phyloP scores from a whole-genome alignment of 2,113 vertebrate genomes.

The Phodopus roborovskii region DNA sequence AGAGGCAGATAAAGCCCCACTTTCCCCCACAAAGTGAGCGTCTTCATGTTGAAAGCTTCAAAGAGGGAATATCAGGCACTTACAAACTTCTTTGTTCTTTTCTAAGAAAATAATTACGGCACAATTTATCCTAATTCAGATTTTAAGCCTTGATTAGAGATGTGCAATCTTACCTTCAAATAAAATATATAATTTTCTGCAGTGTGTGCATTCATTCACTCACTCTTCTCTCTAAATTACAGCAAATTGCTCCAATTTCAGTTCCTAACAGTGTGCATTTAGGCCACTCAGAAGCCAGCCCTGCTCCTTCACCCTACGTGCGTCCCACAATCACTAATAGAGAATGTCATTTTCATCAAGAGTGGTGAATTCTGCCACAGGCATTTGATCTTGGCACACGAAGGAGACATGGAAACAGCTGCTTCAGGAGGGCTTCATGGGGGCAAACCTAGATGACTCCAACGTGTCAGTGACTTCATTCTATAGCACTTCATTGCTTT shows the following conservation, averaged over 20 bases:
- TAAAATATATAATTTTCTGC: conserved; percentile 84
- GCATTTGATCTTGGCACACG: background rate
- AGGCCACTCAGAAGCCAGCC: conserved; percentile 80
- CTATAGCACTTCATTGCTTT: background rate
- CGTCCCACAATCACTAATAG: conserved; percentile 43
- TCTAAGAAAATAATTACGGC: conserved; percentile 82
- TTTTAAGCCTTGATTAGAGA: conserved; percentile 85
- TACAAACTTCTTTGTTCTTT: conserved; percentile 80
- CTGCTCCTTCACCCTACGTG: conserved; percentile 67
- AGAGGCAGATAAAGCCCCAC: conserved; percentile 40
- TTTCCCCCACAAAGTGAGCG: conserved; percentile 11
- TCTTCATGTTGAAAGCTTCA: conserved; percentile 76
- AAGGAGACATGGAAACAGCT: background rate
- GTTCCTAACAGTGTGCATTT: conserved; percentile 76
- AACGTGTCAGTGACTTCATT: background rate
- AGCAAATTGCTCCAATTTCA: conserved; percentile 86
- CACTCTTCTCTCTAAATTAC: conserved; percentile 83
- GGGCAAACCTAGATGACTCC: accelerated
- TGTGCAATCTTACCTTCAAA: conserved; percentile 82
- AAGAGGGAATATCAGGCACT: conserved; percentile 72
- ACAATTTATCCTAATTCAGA: conserved; percentile 84
- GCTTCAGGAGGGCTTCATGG: background rate
- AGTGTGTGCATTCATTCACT: conserved; percentile 67
- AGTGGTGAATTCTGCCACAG: conserved; percentile 69
- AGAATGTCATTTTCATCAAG: conserved; percentile 78